These are phyloP conservation scores for Ptilodon capucinus DNA, from an alignment of 2,888 invertebrate genomes.

Conservation along the genomic window DNA sequence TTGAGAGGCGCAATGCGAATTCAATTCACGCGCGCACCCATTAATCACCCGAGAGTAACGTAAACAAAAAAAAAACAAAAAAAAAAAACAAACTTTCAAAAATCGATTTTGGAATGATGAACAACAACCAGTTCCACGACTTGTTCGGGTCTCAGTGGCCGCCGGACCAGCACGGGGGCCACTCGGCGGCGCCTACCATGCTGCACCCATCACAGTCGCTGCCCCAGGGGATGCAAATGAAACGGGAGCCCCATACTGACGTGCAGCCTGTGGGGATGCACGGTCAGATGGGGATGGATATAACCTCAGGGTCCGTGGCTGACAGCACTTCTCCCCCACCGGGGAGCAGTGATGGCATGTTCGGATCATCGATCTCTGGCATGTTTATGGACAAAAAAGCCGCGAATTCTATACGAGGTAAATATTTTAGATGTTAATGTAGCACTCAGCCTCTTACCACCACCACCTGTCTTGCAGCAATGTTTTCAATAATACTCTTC, in stretches of 20 bases:
- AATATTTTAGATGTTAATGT: no score
- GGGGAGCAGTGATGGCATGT: conserved; percentile 70
- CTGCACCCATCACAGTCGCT: conserved; percentile 61
- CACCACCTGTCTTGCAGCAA: no score
- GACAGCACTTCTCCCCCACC: conserved; percentile 85
- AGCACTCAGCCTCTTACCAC: no score
- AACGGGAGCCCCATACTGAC: conserved; percentile 66
- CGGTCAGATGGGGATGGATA: conserved; percentile 69
- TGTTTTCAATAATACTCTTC: no score
- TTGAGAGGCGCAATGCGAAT: conserved; percentile 71
- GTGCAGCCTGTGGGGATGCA: conserved; percentile 56
- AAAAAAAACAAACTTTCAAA: conserved; percentile 27
- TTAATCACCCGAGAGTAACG: conserved; percentile 63
- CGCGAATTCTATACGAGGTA: conserved; percentile 86
- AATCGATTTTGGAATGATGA: conserved; percentile 59
- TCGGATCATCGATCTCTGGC: conserved; percentile 68
- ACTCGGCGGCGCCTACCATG: conserved; percentile 74
- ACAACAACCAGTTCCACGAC: conserved; percentile 76
- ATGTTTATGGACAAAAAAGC: conserved; percentile 84
- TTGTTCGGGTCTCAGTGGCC: conserved; percentile 79
- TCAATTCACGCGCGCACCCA: conserved; percentile 56
- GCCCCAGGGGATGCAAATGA: conserved; percentile 64
- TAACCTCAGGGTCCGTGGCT: conserved; percentile 71
- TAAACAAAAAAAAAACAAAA: conserved; percentile 39
- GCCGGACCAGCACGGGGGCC: conserved; percentile 76